These are phyloP conservation scores for Sternotherus odoratus DNA, from an alignment of 2,797 vertebrate species.

Conservation along the genomic window DNA sequence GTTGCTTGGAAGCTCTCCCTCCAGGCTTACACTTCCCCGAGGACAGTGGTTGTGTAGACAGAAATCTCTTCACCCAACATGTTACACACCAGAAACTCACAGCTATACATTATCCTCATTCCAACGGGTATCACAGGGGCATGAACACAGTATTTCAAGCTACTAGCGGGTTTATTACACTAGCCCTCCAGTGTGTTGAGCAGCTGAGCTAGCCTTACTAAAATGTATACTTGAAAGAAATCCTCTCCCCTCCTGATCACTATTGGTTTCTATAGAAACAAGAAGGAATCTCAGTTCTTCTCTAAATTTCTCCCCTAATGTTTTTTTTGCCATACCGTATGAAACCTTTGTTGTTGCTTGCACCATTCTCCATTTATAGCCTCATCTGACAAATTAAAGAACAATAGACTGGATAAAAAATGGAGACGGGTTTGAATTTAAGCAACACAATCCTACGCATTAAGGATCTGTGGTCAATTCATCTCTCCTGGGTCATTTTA, in stretches of 20 bases:
- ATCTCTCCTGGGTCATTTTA: constrained; percentile 66
- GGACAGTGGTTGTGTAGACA: background rate
- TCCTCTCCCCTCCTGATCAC: constrained; percentile 76
- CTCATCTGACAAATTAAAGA: constrained; percentile 73
- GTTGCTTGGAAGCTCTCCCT: background rate
- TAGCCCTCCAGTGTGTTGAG: constrained; percentile 41
- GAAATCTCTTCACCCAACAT: constrained; percentile 8
- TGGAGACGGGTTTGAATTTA: constrained; percentile 44
- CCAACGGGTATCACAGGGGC: constrained; percentile 33
- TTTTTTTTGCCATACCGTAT: constrained; percentile 71
- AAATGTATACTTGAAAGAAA: constrained; percentile 78
- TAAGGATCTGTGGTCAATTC: constrained; percentile 55
- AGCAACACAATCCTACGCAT: constrained; percentile 47
- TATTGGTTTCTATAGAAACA: constrained; percentile 86
- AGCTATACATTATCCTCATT: background rate
- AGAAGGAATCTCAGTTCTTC: constrained; percentile 80
- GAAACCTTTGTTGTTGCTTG: constrained; percentile 69
- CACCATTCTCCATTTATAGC: constrained; percentile 62
- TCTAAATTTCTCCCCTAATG: constrained; percentile 77
- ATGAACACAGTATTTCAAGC: background rate
- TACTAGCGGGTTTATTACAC: background rate
- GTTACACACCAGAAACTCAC: background rate
- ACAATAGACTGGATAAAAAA: constrained; percentile 68
- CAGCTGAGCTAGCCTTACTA: constrained; percentile 67
- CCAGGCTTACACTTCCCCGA: constrained; percentile 4